Conservation (phyloP, 2,113 vertebrate genomes). For the Mungos mungo region DNA sequence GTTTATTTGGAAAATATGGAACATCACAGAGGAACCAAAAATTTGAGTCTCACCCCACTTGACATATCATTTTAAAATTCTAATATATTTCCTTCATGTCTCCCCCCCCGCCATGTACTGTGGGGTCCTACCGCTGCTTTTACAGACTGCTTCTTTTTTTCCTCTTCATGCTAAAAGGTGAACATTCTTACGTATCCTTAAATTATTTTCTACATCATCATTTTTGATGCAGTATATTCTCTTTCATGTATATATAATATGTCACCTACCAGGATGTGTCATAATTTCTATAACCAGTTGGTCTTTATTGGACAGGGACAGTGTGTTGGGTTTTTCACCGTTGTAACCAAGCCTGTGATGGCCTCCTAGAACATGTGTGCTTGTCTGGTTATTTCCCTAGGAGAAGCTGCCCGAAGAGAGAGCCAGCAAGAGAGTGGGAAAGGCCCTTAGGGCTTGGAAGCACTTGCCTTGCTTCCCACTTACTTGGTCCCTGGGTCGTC, state of each 20-base stretch:
- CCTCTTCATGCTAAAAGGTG: background rate
- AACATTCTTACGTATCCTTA: background rate
- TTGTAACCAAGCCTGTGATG: too few relatives aligned
- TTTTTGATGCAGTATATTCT: background rate
- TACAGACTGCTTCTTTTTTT: background rate
- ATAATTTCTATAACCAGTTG: background rate
- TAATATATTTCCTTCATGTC: background rate
- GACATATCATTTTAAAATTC: background rate
- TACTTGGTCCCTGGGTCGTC: conserved; percentile 90
- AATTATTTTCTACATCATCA: background rate
- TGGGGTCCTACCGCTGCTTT: background rate
- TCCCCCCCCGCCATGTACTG: background rate
- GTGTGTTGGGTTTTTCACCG: background rate
- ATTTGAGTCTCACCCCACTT: too few relatives aligned
- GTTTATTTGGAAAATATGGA: background rate
- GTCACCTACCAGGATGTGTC: fast-evolving
- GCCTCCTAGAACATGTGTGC: too few relatives aligned
- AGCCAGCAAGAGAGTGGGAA: background rate
- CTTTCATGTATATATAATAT: too few relatives aligned
- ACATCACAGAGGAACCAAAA: background rate
- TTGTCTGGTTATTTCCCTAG: background rate
- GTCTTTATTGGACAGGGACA: background rate
- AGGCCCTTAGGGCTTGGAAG: background rate
- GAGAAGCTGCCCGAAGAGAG: background rate
- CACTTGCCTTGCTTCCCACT: conserved; percentile 67